A percentile compares a stretch with the other conserved stretches of the same genome.
phyloP scores from a whole-genome alignment of 2,113 vertebrate species.

The chimpanzee (Pan troglodytes) region NHGRI_mPanTro3-v2.1_pri NC_072419.2:30850501-30851000 shows the following conservation, averaged over 20 bases:
- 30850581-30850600: not conserved
- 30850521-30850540: too few relatives aligned
- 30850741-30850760: not conserved
- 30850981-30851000: constrained; percentile 48
- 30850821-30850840: not conserved
- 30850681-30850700: not conserved
- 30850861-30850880: not conserved
- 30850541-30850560: not conserved
- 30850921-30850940: constrained; percentile 35
- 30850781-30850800: not conserved
- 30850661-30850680: not conserved
- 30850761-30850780: not conserved
- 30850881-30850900: not conserved
- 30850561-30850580: not conserved
- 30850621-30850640: not conserved
- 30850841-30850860: not conserved
- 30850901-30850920: not conserved
- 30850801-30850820: not conserved
- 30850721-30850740: not conserved
- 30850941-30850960: not conserved
- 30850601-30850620: not conserved
- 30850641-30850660: not conserved
- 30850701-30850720: not conserved
- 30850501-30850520: not conserved
- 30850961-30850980: constrained; percentile 17